phyloP scores from a whole-genome alignment of 2,888 invertebrate genomes.

The Ypsolopha scabrella region DNA sequence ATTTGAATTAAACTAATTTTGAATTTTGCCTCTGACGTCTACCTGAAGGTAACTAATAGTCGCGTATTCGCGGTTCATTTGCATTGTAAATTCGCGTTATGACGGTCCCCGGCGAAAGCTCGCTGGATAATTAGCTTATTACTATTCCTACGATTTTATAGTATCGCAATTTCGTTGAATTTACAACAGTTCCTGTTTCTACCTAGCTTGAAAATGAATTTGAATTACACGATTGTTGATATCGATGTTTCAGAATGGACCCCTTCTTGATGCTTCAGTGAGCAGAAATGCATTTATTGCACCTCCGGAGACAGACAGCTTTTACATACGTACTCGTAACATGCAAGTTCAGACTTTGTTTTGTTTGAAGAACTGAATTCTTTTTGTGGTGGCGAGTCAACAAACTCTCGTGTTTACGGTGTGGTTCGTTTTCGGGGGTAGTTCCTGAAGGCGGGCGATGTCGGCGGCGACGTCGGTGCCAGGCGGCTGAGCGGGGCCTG shows the following conservation, averaged over 20 bases:
- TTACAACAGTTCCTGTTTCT: neutral
- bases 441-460: constrained; percentile 36
- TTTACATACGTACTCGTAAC: no score
- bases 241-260: no score
- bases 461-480: constrained; percentile 57
- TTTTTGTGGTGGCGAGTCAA: constrained; percentile 1
- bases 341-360: neutral
- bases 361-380: neutral
- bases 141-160: constrained; percentile 36
- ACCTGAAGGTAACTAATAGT: constrained; percentile 35
- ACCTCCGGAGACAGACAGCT: no score
- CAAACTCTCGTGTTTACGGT: constrained; percentile 12
- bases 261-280: no score
- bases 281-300: no score
- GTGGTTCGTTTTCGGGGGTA: constrained; percentile 43
- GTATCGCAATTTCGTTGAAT: neutral
- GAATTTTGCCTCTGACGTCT: constrained; percentile 62
- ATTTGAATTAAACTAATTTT: constrained; percentile 65
- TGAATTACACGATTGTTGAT: no score
- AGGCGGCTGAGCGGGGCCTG: constrained; percentile 48
- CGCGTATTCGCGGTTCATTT: constrained; percentile 55
- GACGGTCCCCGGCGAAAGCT: constrained; percentile 62
- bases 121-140: constrained; percentile 66
- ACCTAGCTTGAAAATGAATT: no score
- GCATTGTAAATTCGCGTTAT: constrained; percentile 66